phyloP scores from a whole-genome alignment of 2,888 invertebrate species.

The Synanthedon andrenaeformis region DNA sequence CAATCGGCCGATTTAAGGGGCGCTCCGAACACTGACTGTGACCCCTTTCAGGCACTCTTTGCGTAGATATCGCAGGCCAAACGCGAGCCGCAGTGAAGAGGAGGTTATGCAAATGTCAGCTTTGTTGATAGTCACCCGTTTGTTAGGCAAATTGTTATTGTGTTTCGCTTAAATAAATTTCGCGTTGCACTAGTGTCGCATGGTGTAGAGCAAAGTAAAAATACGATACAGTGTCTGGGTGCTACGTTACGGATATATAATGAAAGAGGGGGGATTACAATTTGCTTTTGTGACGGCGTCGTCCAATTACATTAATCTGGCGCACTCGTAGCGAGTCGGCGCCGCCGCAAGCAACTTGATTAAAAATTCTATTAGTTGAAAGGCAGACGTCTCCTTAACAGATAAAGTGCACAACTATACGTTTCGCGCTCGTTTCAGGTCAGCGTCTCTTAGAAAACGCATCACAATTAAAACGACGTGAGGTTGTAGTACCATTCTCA shows the following conservation, averaged over 20 bases:
- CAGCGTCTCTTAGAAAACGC: slow-evolving; percentile 7
- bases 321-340: slow-evolving; percentile 44
- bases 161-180: slow-evolving; percentile 25
- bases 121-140: slow-evolving; percentile 40
- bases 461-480: not conserved
- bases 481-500: no score
- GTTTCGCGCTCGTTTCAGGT: slow-evolving; percentile 22
- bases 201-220: slow-evolving; percentile 30
- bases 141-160: slow-evolving; percentile 36
- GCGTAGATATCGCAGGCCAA: slow-evolving; percentile 36
- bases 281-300: slow-evolving; percentile 68
- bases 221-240: slow-evolving; percentile 46
- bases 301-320: slow-evolving; percentile 69
- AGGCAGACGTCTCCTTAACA: slow-evolving; percentile 62
- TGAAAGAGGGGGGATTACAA: slow-evolving; percentile 64
- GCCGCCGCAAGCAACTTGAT: slow-evolving; percentile 63
- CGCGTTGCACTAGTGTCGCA: slow-evolving; percentile 16
- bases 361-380: slow-evolving; percentile 70
- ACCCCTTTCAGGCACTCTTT: slow-evolving; percentile 32
- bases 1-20: slow-evolving; percentile 9
- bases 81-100: slow-evolving; percentile 40
- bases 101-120: slow-evolving; percentile 44
- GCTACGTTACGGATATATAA: slow-evolving; percentile 52
- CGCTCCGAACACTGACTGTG: slow-evolving; percentile 36
- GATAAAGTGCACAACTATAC: slow-evolving; percentile 41